Base-by-base conservation (phyloP, 2,888 invertebrate species). In the Drosophila villosipedis region DNA sequence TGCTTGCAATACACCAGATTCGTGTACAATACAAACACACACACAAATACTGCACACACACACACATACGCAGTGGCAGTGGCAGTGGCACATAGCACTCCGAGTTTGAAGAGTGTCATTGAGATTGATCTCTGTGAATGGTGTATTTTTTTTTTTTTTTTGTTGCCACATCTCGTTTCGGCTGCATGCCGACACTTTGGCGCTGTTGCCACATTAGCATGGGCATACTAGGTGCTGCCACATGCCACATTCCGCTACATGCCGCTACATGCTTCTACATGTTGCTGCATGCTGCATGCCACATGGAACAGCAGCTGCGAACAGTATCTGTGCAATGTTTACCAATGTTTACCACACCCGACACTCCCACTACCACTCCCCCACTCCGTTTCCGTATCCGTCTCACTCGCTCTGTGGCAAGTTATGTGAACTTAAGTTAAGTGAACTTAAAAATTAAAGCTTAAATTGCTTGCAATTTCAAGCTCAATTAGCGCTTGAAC, bases 71-170 rank as follows among this genome's bases (percentile, higher is more conserved):
- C 37, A 16, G 60, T 49, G 66, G 35, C 35, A 35, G 35, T 35
- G 35, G 14, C 35, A 35, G 14, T 35, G 35, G 35, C 37, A 70
- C 49, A 25, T 7, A 16, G 57, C 54, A 61, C 47, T 47, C 25
- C 41, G 28, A 50, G 41, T 12, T 31, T 25, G 25, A 47, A 22
- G 58, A 59, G 74, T 54, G 47, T 62, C 62, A 55, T 76, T 54
- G 72, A 73, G 80, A 76, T 80, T 73, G 80, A 80, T 80, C 79
- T 61, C 70, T 80, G 76, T 70, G 73, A 73, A 73, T 80, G 73
- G 4, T 16, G 25, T 47, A 16, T 47, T 47, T 25, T 7, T 16
- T 4, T 47, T 25, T 30, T 25, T 30, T 1, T 30, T 30, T 30
- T 30, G 1, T 25, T 65, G 49, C 59, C 76, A 69, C 80, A 80